Percentiles rank a stretch among this genome's conserved stretches.
Evolutionary conservation across 2,797 vertebrate genomes (phyloP).

Genomic region (Coccyzus lansbergi): DNA sequence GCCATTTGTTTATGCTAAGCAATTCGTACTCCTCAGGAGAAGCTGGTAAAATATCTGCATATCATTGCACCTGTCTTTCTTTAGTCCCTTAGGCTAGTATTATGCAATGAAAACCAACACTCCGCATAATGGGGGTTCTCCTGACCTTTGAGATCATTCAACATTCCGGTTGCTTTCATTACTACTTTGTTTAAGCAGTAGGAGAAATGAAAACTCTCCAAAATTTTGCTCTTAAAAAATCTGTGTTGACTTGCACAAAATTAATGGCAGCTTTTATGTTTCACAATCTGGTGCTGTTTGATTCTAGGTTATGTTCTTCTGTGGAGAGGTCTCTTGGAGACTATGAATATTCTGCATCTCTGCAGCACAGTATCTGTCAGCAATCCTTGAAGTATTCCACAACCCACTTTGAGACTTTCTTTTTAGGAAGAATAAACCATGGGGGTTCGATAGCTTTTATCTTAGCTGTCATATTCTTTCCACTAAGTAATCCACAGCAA

Average conservation of each 20-base stretch:
- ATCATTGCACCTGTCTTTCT: background rate
- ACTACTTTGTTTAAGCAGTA: background rate
- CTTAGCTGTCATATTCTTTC: background rate
- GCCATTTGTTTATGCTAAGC: background rate
- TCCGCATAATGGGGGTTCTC: background rate
- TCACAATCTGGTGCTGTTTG: background rate
- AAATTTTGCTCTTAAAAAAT: background rate
- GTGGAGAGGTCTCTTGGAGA: background rate
- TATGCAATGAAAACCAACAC: background rate
- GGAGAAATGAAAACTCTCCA: background rate
- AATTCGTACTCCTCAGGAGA: background rate
- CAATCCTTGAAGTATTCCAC: background rate
- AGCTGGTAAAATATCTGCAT: background rate
- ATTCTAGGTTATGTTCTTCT: background rate
- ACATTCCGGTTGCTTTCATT: background rate
- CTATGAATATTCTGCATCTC: background rate
- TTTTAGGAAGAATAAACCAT: background rate
- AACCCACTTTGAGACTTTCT: background rate
- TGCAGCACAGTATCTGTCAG: background rate
- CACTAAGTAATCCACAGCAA: background rate
- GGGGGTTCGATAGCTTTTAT: background rate
- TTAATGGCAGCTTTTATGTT: background rate
- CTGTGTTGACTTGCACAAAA: background rate
- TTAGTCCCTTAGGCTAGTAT: background rate
- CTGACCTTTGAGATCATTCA: background rate